Conservation (phyloP, 2,113 vertebrate genomes). For the human (Homo sapiens) region DNA sequence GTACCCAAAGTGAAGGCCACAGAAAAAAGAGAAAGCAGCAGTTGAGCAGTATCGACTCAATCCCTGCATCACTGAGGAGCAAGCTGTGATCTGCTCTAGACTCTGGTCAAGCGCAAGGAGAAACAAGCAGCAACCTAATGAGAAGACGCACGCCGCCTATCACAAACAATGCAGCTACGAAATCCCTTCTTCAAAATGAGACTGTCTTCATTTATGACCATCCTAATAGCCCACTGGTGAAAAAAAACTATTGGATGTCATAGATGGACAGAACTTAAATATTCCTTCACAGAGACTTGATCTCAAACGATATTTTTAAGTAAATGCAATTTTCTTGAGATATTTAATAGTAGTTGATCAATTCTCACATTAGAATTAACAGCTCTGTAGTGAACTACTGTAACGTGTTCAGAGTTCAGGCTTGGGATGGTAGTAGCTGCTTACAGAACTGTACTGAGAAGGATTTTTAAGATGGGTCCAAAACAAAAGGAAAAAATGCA, state of each 20-base stretch:
- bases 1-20: neutral
- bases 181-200: neutral
- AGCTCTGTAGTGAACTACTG: neutral
- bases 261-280: neutral
- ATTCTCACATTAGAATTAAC: neutral
- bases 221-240: neutral
- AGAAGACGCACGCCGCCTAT: neutral
- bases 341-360: neutral
- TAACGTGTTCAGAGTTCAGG: neutral
- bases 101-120: neutral
- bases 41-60: too few relatives aligned
- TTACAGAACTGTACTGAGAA: neutral
- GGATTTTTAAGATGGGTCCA: neutral
- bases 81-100: neutral
- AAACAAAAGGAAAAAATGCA: neutral
- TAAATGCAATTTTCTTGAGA: slow-evolving; percentile 13
- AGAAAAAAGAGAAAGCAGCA: neutral
- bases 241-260: neutral
- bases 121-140: neutral
- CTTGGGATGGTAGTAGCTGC: neutral
- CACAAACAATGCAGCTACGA: neutral
- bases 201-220: neutral
- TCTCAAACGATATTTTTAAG: neutral
- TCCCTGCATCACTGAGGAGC: neutral
- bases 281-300: neutral